These are phyloP conservation scores for Ennomos fuscantarius DNA, from an alignment of 2,888 invertebrate species.

Conservation along the genomic window DNA sequence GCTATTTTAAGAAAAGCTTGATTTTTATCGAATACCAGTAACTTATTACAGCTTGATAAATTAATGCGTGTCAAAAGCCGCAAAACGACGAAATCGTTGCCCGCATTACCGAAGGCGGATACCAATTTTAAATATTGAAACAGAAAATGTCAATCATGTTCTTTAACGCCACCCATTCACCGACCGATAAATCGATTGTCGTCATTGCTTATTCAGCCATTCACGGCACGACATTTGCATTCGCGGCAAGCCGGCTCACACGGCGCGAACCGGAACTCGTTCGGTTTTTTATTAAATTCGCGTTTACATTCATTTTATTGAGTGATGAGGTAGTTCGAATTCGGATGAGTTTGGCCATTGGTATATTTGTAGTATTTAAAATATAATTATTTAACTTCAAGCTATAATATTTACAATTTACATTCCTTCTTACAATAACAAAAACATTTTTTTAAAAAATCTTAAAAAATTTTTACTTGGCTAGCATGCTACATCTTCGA, in stretches of 20 bases:
- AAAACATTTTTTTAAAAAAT: no score
- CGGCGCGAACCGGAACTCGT: conserved; percentile 8
- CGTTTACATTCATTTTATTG: conserved; percentile 6
- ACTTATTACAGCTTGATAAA: no score
- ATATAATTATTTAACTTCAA: no score
- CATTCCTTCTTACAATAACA: no score
- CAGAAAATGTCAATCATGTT: conserved; percentile 28
- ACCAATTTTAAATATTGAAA: conserved; percentile 16
- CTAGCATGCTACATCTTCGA: no score
- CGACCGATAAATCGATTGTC: conserved; percentile 29
- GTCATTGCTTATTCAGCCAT: conserved; percentile 35
- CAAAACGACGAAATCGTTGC: neutral
- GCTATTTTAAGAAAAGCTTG: no score
- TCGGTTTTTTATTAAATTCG: conserved; percentile 12
- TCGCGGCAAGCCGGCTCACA: conserved; percentile 21
- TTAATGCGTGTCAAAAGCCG: no score
- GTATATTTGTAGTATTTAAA: neutral
- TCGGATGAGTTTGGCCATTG: neutral
- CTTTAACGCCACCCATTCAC: conserved; percentile 27
- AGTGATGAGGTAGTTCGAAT: neutral
- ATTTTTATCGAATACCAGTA: no score
- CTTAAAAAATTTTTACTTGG: no score
- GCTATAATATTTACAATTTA: no score
- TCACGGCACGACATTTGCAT: conserved; percentile 27
- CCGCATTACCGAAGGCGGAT: conserved; percentile 7